Conservation (phyloP, 2,797 vertebrate genomes). For the Numenius phaeopus region DNA sequence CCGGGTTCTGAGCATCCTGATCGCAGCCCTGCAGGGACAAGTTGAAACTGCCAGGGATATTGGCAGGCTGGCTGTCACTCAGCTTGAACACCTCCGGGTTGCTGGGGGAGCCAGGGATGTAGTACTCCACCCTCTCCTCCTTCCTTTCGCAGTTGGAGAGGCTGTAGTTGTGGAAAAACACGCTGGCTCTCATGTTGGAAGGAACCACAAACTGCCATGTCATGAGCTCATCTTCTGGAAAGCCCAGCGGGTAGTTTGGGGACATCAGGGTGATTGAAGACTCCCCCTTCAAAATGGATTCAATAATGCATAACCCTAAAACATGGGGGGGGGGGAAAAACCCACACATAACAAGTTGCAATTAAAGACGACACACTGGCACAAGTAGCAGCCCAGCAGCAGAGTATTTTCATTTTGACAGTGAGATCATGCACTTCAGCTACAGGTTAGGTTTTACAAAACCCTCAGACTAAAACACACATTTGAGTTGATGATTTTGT, state of each 20-base stretch:
- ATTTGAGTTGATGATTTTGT: neutral
- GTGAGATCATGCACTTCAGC: neutral
- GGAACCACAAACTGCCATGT: slow-evolving; percentile 89
- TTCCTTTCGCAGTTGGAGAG: slow-evolving; percentile 85
- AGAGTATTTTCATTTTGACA: neutral
- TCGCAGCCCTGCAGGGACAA: slow-evolving; percentile 83
- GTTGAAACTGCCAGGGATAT: slow-evolving; percentile 80
- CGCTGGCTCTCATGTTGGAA: slow-evolving; percentile 84
- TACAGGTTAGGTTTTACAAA: neutral
- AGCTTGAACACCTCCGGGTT: slow-evolving; percentile 77
- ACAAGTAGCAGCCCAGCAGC: neutral
- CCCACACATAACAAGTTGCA: neutral
- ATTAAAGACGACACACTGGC: neutral
- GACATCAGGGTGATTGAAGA: slow-evolving; percentile 83
- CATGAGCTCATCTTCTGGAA: slow-evolving; percentile 85
- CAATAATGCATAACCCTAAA: slow-evolving; percentile 84
- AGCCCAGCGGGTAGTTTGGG: slow-evolving; percentile 84
- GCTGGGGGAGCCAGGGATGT: slow-evolving; percentile 66
- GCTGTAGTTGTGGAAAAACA: slow-evolving; percentile 80
- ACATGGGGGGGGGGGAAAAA: neutral
- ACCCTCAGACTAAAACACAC: neutral
- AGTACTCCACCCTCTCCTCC: slow-evolving; percentile 84
- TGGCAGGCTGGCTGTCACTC: slow-evolving; percentile 71
- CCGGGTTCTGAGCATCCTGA: slow-evolving; percentile 71
- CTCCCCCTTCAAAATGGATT: slow-evolving; percentile 83